Evolutionary conservation across 2,888 invertebrate species (phyloP), one percentile per base, ranked within the genome.

Genomic region (Pheosia tremula): DNA sequence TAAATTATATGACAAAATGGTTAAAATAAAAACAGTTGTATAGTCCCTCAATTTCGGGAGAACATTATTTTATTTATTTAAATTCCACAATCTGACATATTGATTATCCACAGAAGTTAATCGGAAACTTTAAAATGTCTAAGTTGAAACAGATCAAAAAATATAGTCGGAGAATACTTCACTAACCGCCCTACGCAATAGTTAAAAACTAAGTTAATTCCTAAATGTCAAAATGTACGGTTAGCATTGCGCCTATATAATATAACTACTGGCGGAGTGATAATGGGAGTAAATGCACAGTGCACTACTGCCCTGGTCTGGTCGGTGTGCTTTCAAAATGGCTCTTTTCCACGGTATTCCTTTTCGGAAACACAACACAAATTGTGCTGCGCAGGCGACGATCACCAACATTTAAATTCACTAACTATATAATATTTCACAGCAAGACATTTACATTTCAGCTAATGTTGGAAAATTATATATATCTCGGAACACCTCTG

Each of bases 351-450:
- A 91, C 95, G 89, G 90, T 89, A 93, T 94, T 96, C 95, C 96
- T 96, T 96, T 96, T 96, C 96, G 95, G 96, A 96, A 96, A 96
- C 97, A 97, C 97, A 97, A 96, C 97, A 97, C 97, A 97, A 96
- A 95, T 79, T 88, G 94, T 90, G 92, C 93, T 88, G 89, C 88
- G 87, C 83, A 86, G 71, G 82, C 80, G 83, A 78, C 72, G 66
- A 66, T 61, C 47, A 61, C 64, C 64, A 77, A 67, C 58, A 71
- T 68, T 68, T 64, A 64, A 73, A 71, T 65, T 61, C 68, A 70
- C 69, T 74, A 77, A 75, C 64, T 55, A 55, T 24, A 45, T 68
- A 67, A 66, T 71, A 72, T 69, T 69, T 70, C 73, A 68, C 66
- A 70, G 64, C 64, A 78, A 77, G 73, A 78, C 74, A 81, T 75